Evolutionary conservation across 1,140 invertebrate genomes (phyloP), one percentile per base, ranked within the genome.

Genomic region (Pantala flavescens): DNA sequence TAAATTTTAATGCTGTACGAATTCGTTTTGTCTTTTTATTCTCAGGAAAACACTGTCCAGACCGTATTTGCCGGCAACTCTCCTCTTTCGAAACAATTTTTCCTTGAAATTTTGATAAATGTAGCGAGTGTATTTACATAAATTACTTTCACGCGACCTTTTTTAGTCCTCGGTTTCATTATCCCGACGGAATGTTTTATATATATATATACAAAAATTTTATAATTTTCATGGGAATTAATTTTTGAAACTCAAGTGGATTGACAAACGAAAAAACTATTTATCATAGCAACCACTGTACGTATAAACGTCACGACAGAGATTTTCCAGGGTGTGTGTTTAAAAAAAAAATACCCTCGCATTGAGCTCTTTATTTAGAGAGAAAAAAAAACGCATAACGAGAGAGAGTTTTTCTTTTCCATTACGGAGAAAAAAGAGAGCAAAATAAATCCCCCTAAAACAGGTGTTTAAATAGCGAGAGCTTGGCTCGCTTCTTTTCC

Each of bases 151-250:
- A 9, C 28, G 28, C 28, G 28, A 36, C 28, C 28, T 36, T 36
- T 36, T 36, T 36, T 36, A 2, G 28, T 36, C 28, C 28, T 36
- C 28, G 28, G 9, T 9, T 36, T 36, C 28, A 36, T 36, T 36
- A 36, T 36, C 9, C 28, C 28, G 28, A 36, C 28, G 28, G 28
- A 9, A 36, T 36, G 28, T 36, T 36, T 36, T 36, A 36, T 36
- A 36, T 36, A 36, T n/a, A n/a, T n/a, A n/a, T n/a, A n/a, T n/a
- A n/a, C n/a, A n/a, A n/a, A n/a, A n/a, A n/a, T 36, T 36, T 63
- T 63, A 63, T 63, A 16, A 63, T 63, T 63, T 63, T 63, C 49
- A 63, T 63, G 49, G 49, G 49, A 63, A 63, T 63, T 63, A 63
- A 63, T 16, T 63, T 63, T 63, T 63, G 49, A 63, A 63, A 63